These are phyloP conservation scores for Dendroctonus valens DNA, from an alignment of 1,140 invertebrate species.

Conservation along the genomic window DNA sequence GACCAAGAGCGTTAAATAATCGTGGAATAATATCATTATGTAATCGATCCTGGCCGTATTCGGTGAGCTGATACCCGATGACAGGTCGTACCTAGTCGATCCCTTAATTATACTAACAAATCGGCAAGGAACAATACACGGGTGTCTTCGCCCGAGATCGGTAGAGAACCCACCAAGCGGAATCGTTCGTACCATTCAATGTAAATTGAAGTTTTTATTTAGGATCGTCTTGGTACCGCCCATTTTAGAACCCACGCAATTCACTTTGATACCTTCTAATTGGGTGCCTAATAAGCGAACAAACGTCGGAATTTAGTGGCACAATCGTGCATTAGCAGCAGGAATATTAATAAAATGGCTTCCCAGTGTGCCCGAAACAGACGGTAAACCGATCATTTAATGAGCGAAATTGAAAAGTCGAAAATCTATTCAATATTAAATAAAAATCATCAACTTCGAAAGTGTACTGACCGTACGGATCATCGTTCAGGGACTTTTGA, in stretches of 20 bases:
- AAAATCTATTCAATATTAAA: too few relatives aligned
- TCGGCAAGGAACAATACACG: slow-evolving; percentile 27
- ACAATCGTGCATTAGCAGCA: too few relatives aligned
- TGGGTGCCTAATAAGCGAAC: slow-evolving; percentile 10
- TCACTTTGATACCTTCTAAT: slow-evolving; percentile 22
- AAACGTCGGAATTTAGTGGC: too few relatives aligned
- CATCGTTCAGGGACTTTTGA: background rate
- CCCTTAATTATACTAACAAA: slow-evolving; percentile 33
- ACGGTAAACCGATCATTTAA: too few relatives aligned
- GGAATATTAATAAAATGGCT: too few relatives aligned
- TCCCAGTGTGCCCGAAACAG: too few relatives aligned
- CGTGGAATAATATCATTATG: background rate
- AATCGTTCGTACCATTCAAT: slow-evolving; percentile 30
- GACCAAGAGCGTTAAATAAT: background rate
- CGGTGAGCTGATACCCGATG: slow-evolving; percentile 21
- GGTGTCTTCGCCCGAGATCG: slow-evolving; percentile 26
- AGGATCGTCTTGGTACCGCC: slow-evolving; percentile 17
- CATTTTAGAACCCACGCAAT: slow-evolving; percentile 22
- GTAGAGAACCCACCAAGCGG: slow-evolving; percentile 30
- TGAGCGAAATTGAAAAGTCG: too few relatives aligned
- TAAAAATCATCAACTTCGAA: too few relatives aligned
- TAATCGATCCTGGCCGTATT: slow-evolving; percentile 6
- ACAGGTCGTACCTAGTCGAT: slow-evolving; percentile 26
- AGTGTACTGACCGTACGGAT: too few relatives aligned
- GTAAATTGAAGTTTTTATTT: slow-evolving; percentile 30